These are phyloP conservation scores for Palaemon carinicauda DNA, from an alignment of 1,140 invertebrate genomes.

Conservation along the genomic window DNA sequence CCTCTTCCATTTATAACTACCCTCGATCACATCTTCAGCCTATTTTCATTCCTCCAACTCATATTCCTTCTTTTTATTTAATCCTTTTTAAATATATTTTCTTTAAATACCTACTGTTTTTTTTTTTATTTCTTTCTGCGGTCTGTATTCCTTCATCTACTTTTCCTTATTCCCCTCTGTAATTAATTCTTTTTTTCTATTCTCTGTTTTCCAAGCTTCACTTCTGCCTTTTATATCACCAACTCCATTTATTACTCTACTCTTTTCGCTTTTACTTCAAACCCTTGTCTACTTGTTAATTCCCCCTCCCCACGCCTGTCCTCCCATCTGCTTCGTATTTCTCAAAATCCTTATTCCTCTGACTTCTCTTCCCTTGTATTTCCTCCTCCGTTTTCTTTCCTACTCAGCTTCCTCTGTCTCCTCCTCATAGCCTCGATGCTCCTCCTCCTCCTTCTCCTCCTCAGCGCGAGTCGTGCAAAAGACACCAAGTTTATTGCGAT, in stretches of 20 bases:
- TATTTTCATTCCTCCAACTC: too few relatives aligned
- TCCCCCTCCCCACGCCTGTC: too few relatives aligned
- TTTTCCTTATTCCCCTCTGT: neutral
- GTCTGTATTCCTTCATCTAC: neutral
- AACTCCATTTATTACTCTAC: neutral
- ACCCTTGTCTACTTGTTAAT: neutral
- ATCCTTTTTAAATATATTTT: too few relatives aligned
- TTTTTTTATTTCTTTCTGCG: neutral
- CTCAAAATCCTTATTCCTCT: neutral
- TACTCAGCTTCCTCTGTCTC: neutral
- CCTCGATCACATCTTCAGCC: too few relatives aligned
- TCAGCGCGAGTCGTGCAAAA: slow-evolving; percentile 25
- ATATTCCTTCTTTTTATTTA: too few relatives aligned
- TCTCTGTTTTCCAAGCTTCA: too few relatives aligned
- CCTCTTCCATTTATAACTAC: too few relatives aligned
- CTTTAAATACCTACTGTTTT: neutral
- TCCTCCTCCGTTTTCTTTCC: neutral
- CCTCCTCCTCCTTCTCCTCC: neutral
- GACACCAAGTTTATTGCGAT: slow-evolving; percentile 51
- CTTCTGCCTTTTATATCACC: too few relatives aligned
- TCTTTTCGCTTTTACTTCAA: neutral
- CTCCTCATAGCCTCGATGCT: neutral
- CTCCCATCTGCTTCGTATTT: neutral
- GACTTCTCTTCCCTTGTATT: neutral
- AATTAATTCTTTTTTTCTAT: too few relatives aligned